Percentiles rank a stretch among this genome's conserved stretches.
Evolutionary conservation across 2,113 vertebrate genomes (phyloP).

Genomic region (Sylvia atricapilla): DNA sequence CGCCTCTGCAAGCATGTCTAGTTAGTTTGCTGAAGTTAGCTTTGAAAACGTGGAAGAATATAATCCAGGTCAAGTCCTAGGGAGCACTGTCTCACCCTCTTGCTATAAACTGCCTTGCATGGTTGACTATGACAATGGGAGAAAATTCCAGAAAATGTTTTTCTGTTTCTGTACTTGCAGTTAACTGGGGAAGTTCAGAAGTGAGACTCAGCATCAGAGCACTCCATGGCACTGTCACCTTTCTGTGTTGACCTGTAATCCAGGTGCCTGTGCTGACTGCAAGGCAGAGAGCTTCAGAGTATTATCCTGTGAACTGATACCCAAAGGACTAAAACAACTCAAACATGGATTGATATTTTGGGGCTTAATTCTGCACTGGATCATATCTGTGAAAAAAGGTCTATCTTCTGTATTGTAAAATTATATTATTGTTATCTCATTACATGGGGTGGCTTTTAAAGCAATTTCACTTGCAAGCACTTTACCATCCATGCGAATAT

Average conservation of each 20-base stretch:
- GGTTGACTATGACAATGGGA: neutral
- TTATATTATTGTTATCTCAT: neutral
- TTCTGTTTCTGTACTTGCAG: neutral
- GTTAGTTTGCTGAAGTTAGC: neutral
- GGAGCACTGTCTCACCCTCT: neutral
- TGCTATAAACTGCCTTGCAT: neutral
- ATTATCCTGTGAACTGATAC: neutral
- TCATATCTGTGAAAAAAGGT: neutral
- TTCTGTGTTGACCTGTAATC: neutral
- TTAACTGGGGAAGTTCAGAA: neutral
- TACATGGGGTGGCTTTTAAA: neutral
- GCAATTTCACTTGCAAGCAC: neutral
- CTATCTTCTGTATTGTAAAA: neutral
- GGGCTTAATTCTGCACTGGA: neutral
- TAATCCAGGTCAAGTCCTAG: neutral
- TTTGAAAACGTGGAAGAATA: neutral
- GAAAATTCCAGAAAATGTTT: neutral
- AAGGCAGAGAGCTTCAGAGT: neutral
- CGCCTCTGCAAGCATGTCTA: neutral
- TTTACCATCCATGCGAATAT: neutral
- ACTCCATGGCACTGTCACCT: accelerated
- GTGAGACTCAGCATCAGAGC: neutral
- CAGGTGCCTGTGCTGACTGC: neutral
- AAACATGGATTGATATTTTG: neutral
- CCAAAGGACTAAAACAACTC: neutral